Conservation (phyloP, 1,140 invertebrate genomes). For the Antheraea pernyi region DNA sequence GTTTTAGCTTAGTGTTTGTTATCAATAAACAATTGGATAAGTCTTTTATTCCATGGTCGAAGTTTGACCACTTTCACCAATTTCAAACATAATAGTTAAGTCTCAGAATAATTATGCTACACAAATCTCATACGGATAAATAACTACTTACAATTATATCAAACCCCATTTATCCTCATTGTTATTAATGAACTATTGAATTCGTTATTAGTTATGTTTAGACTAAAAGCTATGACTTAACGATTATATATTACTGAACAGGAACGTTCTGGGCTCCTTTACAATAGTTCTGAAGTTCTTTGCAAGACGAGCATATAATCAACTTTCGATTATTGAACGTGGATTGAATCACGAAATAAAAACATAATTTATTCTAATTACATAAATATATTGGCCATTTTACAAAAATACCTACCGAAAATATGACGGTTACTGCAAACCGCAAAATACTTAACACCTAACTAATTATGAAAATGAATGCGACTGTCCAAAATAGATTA, state of each 20-base stretch:
- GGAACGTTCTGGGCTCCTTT: no score
- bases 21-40: no score
- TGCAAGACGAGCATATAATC: not conserved
- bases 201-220: not conserved
- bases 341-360: no score
- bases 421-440: not conserved
- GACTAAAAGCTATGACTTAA: not conserved
- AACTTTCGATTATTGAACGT: no score
- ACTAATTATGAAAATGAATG: conserved; percentile 1
- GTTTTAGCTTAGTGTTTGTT: no score
- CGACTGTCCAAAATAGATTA: conserved; percentile 12
- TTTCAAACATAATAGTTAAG: no score
- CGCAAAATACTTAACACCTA: conserved; percentile 5
- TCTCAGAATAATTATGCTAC: no score
- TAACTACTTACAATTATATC: not conserved
- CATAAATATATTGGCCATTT: not conserved
- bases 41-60: no score
- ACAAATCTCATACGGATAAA: not conserved
- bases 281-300: no score
- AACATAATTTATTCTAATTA: no score
- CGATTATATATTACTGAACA: not conserved
- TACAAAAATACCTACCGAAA: not conserved
- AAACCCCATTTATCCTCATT: not conserved
- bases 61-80: no score
- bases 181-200: not conserved